Evolutionary conservation across 1,140 invertebrate genomes (phyloP).

Genomic region (Stenopsyche tienmushanensis): DNA sequence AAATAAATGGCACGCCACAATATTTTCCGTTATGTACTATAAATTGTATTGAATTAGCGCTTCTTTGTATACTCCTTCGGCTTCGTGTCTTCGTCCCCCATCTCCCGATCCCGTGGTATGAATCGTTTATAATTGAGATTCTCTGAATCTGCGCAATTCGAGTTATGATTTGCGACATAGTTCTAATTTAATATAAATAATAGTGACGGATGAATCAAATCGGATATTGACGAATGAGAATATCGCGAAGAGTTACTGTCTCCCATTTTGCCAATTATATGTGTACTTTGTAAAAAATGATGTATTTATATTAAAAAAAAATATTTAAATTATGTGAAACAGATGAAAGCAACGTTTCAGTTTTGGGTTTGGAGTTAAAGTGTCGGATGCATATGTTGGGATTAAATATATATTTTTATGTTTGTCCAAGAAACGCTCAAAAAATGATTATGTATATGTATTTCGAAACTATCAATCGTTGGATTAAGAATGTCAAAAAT

Average conservation of each 20-base stretch:
- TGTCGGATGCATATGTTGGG: background rate
- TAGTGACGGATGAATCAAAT: no score
- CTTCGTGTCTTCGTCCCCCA: no score
- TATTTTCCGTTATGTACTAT: no score
- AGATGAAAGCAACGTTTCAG: background rate
- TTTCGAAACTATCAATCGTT: background rate
- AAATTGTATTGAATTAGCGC: no score
- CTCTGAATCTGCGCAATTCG: no score
- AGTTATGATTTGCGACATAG: no score
- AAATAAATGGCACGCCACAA: background rate
- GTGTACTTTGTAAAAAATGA: slow-evolving; percentile 35
- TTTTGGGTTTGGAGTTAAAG: background rate
- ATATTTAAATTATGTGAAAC: background rate
- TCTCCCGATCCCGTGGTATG: no score
- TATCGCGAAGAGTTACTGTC: slow-evolving; percentile 19
- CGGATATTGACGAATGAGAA: background rate
- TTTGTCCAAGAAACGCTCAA: background rate
- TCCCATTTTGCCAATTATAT: slow-evolving; percentile 42
- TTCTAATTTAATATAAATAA: no score
- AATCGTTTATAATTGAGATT: no score
- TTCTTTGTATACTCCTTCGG: no score
- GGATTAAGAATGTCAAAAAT: no score
- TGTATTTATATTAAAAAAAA: background rate
- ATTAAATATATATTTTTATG: background rate
- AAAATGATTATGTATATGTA: background rate